These are phyloP conservation scores for Sceloporus undulatus DNA, from an alignment of 2,113 vertebrate species.

Conservation along the genomic window DNA sequence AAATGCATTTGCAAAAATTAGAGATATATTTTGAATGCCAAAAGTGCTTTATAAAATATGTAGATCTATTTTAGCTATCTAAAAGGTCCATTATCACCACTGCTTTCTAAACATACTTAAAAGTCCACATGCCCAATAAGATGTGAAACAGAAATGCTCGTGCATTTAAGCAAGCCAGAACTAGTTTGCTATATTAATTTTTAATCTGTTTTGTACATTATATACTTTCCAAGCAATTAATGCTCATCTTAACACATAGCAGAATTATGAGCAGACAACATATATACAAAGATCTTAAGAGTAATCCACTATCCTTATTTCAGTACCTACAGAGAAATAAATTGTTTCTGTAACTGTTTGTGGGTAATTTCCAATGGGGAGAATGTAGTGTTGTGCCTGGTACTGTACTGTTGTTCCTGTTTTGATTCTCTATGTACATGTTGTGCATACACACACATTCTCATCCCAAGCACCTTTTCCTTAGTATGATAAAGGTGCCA, in stretches of 20 bases:
- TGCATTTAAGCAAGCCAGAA: neutral
- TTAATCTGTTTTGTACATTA: neutral
- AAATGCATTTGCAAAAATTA: neutral
- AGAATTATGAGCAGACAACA: neutral
- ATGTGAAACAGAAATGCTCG: neutral
- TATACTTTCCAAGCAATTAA: neutral
- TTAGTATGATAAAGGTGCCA: no score
- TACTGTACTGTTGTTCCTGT: no score
- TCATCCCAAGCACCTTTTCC: no score
- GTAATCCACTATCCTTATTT: neutral
- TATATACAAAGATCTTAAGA: neutral
- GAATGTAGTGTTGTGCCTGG: no score
- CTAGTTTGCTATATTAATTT: neutral
- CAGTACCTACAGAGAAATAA: neutral
- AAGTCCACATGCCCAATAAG: neutral
- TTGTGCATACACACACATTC: no score
- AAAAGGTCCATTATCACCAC: neutral
- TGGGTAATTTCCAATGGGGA: no score
- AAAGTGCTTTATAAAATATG: neutral
- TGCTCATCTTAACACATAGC: no score
- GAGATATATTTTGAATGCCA: neutral
- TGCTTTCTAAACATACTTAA: neutral
- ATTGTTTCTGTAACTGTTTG: no score
- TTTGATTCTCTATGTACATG: no score
- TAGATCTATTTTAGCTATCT: neutral